These are phyloP conservation scores for Lasioglossum vierecki DNA, from an alignment of 2,888 invertebrate genomes.

Conservation along the genomic window DNA sequence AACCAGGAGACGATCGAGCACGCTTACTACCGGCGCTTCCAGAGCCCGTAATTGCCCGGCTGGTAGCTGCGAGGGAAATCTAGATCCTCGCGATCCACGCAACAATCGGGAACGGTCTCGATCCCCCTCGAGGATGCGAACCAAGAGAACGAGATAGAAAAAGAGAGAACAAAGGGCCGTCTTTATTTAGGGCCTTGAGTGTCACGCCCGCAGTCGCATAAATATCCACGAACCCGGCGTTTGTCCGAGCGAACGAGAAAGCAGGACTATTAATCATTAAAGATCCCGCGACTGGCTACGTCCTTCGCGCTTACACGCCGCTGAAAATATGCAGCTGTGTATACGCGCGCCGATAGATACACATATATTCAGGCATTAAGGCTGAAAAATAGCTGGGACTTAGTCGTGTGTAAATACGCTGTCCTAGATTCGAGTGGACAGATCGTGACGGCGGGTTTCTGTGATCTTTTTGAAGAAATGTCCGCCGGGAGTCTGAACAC, in stretches of 20 bases:
- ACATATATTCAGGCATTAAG: constrained; percentile 13
- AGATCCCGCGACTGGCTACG: constrained; percentile 68
- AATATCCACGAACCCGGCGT: constrained; percentile 78
- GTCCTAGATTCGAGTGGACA: constrained; percentile 36
- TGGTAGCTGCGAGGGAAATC: constrained; percentile 41
- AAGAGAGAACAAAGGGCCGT: constrained; percentile 43
- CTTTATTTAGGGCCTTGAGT: constrained; percentile 67
- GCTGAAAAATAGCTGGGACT: constrained; percentile 30
- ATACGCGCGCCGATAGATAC: constrained; percentile 20
- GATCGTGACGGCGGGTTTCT: background rate
- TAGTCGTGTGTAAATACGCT: constrained; percentile 16
- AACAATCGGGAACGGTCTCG: constrained; percentile 56
- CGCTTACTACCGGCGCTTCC: constrained; percentile 11
- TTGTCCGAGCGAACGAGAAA: constrained; percentile 69
- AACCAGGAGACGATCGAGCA: constrained; percentile 12
- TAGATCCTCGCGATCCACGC: constrained; percentile 27
- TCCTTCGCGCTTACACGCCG: constrained; percentile 1
- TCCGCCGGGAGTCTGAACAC: background rate
- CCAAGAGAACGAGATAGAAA: background rate
- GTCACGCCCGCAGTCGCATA: constrained; percentile 71
- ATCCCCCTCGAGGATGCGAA: constrained; percentile 4
- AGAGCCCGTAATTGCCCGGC: background rate
- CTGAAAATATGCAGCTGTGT: constrained; percentile 28
- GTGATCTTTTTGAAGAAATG: background rate
- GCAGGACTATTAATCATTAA: constrained; percentile 81